Percentiles rank a stretch among this genome's conserved stretches.
These are phyloP conservation scores for Metellina segmentata DNA, from an alignment of 2,888 invertebrate genomes.

Conservation along the genomic window DNA sequence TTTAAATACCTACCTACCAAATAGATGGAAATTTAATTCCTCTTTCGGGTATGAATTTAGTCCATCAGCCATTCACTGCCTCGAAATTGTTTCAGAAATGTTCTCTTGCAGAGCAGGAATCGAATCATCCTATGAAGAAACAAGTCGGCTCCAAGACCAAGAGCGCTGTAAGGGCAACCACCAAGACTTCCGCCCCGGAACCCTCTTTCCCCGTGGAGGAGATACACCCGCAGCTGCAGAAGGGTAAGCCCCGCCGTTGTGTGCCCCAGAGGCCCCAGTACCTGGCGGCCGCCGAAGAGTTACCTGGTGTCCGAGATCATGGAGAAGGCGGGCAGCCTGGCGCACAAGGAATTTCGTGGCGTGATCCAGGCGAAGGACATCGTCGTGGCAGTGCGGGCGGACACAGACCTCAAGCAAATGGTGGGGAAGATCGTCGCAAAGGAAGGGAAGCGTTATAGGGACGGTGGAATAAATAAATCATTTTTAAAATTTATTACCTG, in stretches of 20 bases:
- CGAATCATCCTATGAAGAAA: too few relatives aligned
- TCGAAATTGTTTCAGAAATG: too few relatives aligned
- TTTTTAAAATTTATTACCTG: too few relatives aligned
- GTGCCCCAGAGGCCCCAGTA: neutral
- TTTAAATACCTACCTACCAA: too few relatives aligned
- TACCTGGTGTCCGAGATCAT: slow-evolving; percentile 7
- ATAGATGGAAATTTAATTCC: too few relatives aligned
- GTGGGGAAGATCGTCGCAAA: neutral
- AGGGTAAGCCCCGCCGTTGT: neutral
- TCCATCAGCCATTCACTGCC: too few relatives aligned
- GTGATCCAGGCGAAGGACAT: neutral
- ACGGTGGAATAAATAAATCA: too few relatives aligned
- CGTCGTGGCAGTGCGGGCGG: neutral
- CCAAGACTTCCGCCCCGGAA: neutral
- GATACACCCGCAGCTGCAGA: neutral
- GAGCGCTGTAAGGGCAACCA: neutral
- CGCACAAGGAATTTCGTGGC: neutral
- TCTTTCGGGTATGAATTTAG: too few relatives aligned
- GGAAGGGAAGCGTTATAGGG: too few relatives aligned
- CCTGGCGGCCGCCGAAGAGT: slow-evolving; percentile 7
- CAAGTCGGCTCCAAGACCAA: neutral
- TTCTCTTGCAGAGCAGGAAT: too few relatives aligned
- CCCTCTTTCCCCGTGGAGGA: neutral
- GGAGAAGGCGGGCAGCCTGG: neutral
- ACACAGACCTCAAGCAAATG: neutral